Evolutionary conservation across 2,888 invertebrate genomes (phyloP).

Genomic region (Acrobasis repandana): DNA sequence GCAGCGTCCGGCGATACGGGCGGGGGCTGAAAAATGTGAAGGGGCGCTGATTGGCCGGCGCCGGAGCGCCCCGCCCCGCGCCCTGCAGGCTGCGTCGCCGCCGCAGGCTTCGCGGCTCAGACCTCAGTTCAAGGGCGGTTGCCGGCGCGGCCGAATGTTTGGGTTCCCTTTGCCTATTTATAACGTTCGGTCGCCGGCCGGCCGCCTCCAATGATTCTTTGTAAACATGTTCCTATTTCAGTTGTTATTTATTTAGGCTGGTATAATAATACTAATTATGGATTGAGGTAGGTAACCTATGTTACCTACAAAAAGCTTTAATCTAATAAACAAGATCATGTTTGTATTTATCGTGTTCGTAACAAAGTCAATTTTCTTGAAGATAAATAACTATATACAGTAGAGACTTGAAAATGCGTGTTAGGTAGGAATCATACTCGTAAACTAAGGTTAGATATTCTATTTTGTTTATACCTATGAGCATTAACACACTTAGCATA

Average conservation of each 20-base stretch:
- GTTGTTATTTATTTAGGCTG: neutral
- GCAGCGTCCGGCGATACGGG: conserved; percentile 82
- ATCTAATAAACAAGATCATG: too few species aligned
- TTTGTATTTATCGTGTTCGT: too few species aligned
- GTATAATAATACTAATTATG: conserved; percentile 9
- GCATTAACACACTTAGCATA: too few species aligned
- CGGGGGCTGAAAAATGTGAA: conserved; percentile 81
- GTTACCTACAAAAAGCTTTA: too few species aligned
- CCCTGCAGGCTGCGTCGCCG: conserved; percentile 46
- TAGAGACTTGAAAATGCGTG: too few species aligned
- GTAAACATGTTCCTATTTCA: conserved; percentile 10
- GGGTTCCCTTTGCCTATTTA: conserved; percentile 54
- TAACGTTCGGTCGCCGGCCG: conserved; percentile 29
- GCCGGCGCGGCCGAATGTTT: conserved; percentile 69
- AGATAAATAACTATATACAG: too few species aligned
- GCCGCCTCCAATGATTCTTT: conserved; percentile 11
- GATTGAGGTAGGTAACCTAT: neutral
- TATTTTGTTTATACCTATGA: too few species aligned
- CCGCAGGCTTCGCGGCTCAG: conserved; percentile 57
- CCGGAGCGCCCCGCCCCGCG: conserved; percentile 70
- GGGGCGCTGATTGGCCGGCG: conserved; percentile 79
- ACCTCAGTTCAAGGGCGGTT: conserved; percentile 80
- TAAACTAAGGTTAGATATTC: too few species aligned
- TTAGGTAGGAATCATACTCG: too few species aligned
- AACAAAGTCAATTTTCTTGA: too few species aligned